Evolutionary conservation across 2,888 invertebrate genomes (phyloP).

Genomic region (Sialis fuliginosa): DNA sequence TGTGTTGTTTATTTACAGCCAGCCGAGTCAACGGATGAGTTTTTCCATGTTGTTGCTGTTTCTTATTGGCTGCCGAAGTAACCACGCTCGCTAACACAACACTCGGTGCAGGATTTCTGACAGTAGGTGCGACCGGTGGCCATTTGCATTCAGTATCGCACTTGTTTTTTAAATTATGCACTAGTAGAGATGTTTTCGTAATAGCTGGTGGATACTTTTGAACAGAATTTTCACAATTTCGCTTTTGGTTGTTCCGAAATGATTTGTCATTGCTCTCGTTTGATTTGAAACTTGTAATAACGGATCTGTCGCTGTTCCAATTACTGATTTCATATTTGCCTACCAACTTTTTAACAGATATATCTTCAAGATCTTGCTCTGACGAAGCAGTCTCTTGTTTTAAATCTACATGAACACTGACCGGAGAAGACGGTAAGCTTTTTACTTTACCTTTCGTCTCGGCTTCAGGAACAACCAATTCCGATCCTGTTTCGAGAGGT

Average conservation of each 20-base stretch:
- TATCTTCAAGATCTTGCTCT: slow-evolving; percentile 31
- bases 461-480: slow-evolving; percentile 11
- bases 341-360: slow-evolving; percentile 57
- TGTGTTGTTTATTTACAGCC: slow-evolving; percentile 55
- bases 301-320: slow-evolving; percentile 3
- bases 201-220: slow-evolving; percentile 15
- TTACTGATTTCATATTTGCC: slow-evolving; percentile 48
- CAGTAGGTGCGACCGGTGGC: slow-evolving; percentile 9
- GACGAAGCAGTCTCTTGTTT: slow-evolving; percentile 13
- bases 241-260: slow-evolving; percentile 5
- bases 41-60: slow-evolving; percentile 79
- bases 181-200: slow-evolving; percentile 15
- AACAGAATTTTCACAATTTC: slow-evolving; percentile 8
- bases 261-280: slow-evolving; percentile 8
- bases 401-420: slow-evolving; percentile 32
- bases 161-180: slow-evolving; percentile 14
- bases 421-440: slow-evolving; percentile 45
- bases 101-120: slow-evolving; percentile 13
- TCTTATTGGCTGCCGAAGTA: slow-evolving; percentile 54
- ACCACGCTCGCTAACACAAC: slow-evolving; percentile 47
- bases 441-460: slow-evolving; percentile 23
- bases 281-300: background rate
- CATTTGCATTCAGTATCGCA: slow-evolving; percentile 12
- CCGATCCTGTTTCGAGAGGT: slow-evolving; percentile 1
- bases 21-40: slow-evolving; percentile 82